Conservation (phyloP, 1,140 invertebrate species). For the Brachionus plicatilis region DNA sequence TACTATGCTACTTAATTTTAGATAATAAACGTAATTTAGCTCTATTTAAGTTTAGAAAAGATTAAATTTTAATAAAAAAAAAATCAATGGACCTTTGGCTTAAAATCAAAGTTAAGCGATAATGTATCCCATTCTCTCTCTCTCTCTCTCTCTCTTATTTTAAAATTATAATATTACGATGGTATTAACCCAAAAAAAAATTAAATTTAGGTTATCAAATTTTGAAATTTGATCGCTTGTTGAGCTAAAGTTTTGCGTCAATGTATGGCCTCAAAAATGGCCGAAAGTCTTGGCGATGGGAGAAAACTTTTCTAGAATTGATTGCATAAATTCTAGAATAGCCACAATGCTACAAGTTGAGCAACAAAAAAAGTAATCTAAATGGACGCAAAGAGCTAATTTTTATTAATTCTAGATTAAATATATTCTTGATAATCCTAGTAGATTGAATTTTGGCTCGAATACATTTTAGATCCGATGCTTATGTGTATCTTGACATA, state of each 20-base stretch:
- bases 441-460: conserved; percentile 17
- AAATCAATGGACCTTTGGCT: not conserved
- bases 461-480: conserved; percentile 19
- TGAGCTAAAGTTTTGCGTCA: not conserved
- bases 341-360: not conserved
- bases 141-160: not conserved
- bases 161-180: not conserved
- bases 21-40: not conserved
- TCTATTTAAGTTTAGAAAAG: not conserved
- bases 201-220: conserved; percentile 21
- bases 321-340: not conserved
- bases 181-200: not conserved
- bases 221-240: not conserved
- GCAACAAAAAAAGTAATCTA: not conserved
- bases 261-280: not conserved
- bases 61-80: conserved; percentile 21
- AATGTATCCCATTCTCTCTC: not conserved
- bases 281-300: not conserved
- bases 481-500: conserved; percentile 5
- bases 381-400: not conserved
- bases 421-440: conserved; percentile 33
- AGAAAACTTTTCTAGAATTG: no score
- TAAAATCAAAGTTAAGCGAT: conserved; percentile 16
- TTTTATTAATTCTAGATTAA: conserved; percentile 29
- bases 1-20: conserved; percentile 21